A percentile compares a stretch with the other conserved stretches of the same genome.
Evolutionary conservation across 2,113 vertebrate species (phyloP).

Genomic region (Eurypyga helias): DNA sequence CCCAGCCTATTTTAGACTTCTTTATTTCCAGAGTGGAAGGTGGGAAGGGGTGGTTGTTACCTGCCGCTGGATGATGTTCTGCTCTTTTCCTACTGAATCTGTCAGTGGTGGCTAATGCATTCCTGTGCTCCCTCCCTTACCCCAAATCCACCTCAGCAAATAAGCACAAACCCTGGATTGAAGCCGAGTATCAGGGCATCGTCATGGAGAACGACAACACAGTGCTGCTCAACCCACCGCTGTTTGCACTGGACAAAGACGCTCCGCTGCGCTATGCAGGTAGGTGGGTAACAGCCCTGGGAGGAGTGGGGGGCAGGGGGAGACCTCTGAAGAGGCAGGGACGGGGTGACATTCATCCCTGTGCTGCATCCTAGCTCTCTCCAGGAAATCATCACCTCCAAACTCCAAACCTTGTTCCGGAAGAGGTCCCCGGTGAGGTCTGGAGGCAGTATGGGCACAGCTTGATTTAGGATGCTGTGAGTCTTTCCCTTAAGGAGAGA

Average conservation of each 20-base stretch:
- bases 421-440: not conserved
- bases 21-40: not conserved
- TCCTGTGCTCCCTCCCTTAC: slow-evolving; percentile 4
- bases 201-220: slow-evolving; percentile 99
- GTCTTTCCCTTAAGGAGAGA: not conserved
- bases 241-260: slow-evolving; percentile 97
- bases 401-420: not conserved
- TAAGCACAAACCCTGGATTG: slow-evolving; percentile 99
- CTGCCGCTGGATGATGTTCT: not conserved
- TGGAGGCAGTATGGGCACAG: not conserved
- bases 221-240: slow-evolving; percentile 93
- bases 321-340: not conserved
- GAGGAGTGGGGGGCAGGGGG: not conserved
- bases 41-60: not conserved
- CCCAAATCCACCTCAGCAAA: slow-evolving; percentile 83
- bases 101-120: not conserved
- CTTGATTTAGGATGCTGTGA: slow-evolving; percentile 41
- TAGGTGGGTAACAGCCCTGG: slow-evolving; percentile 51
- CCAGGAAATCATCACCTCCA: not conserved
- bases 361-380: not conserved
- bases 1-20: not conserved
- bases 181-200: slow-evolving; percentile 97
- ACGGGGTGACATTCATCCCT: not conserved
- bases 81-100: not conserved
- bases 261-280: slow-evolving; percentile 95